Evolutionary conservation across 2,888 invertebrate species (phyloP).

Genomic region (Hypena proboscidalis): DNA sequence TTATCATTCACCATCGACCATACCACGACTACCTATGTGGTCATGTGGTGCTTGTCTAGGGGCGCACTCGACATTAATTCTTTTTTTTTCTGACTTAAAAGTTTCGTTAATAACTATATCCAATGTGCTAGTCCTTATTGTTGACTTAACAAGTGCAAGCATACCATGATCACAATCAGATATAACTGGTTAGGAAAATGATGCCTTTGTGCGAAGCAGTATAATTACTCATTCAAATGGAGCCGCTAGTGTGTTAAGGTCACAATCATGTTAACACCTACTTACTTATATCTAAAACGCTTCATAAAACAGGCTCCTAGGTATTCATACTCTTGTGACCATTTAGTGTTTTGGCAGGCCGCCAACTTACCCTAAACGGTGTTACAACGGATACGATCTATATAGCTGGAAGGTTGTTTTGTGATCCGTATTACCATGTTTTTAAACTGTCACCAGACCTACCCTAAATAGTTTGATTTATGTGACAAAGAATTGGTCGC

Average conservation of each 20-base stretch:
- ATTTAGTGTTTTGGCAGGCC: slow-evolving; percentile 40
- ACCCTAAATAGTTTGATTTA: slow-evolving; percentile 20
- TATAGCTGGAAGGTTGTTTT: slow-evolving; percentile 21
- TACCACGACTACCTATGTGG: too few relatives aligned
- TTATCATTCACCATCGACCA: too few relatives aligned
- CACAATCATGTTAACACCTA: slow-evolving; percentile 28
- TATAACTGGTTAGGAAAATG: slow-evolving; percentile 3
- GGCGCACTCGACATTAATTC: too few relatives aligned
- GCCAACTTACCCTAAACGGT: slow-evolving; percentile 40
- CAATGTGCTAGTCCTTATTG: slow-evolving; percentile 1
- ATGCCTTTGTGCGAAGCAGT: neutral
- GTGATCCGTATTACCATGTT: slow-evolving; percentile 18
- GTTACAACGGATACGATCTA: slow-evolving; percentile 27
- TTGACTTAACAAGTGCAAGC: slow-evolving; percentile 2
- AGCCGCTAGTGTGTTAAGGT: slow-evolving; percentile 13
- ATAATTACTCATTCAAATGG: slow-evolving; percentile 17
- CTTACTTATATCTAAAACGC: slow-evolving; percentile 24
- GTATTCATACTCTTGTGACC: slow-evolving; percentile 35
- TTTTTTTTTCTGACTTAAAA: too few relatives aligned
- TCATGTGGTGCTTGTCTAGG: too few relatives aligned
- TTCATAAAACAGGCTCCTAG: slow-evolving; percentile 23
- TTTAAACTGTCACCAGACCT: slow-evolving; percentile 12
- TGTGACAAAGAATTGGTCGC: slow-evolving; percentile 10
- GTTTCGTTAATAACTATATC: neutral
- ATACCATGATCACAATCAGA: neutral